Base-by-base conservation (phyloP, 2,113 vertebrate genomes). In the Centropus unirufus region DNA sequence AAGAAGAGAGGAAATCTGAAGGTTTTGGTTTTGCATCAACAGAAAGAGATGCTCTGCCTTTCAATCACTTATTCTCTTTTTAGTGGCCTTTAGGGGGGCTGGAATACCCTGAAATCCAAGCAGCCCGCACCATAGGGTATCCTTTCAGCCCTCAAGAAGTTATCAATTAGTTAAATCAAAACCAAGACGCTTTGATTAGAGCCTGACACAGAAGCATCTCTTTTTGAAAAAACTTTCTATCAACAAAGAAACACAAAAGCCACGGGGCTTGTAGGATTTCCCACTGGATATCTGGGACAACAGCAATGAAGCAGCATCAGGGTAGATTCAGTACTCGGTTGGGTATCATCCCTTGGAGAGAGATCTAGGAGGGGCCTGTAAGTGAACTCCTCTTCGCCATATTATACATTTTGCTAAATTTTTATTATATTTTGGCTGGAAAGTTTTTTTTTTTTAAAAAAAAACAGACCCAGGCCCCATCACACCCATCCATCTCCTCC, bases 231-330 rank as follows among this genome's bases (percentile, higher is more conserved):
- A 61, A 36, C 17, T 61, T 58, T 14, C 39, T 26, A n/a, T 44
- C 34, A 64, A 24, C 5, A 21, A 30, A 51, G 39, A 20, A 0
- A 27, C 2, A 49, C 27, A 17, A 47, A 90, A 75, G 23, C 58
- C 0, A 0, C 0, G 2, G 36, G 47, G 47, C 21, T 11, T 21
- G 47, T 49, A 49, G 47, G 47, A 49, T 49, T 79, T 30, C n/a
- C 75, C 1, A 0, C 6, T 3, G 6, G 20, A 22, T 73, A 63
- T 12, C 39, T 19, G 49, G 49, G 32, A 47, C 39, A 68, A 21
- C 29, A 57, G 73, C 14, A 58, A 52, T 2, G 36, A 32, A 64
- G 29, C 80, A 90, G 62, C 82, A n/a, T 0, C 62, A 36, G 83
- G 49, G 34, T 8, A 42, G 72, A 66, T 6, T 54, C 3, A 49